A percentile compares a stretch with the other conserved stretches of the same genome.
Conservation (phyloP, 2,888 invertebrate species). For the Eupithecia subumbrata region DNA sequence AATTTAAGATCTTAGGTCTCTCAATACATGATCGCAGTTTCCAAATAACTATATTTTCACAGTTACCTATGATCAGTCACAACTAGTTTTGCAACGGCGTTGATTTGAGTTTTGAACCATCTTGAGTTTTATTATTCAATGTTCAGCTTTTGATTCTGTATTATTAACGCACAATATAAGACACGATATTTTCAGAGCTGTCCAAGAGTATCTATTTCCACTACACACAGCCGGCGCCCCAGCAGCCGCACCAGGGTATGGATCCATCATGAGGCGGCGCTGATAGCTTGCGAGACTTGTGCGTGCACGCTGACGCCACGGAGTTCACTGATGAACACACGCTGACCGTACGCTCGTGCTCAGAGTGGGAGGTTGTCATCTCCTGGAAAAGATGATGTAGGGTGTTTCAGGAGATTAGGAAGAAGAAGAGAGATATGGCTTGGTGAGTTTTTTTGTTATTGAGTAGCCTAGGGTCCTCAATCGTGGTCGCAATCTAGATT, state of each 20-base stretch:
- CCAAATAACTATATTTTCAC: too few species aligned
- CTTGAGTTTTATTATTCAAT: not conserved
- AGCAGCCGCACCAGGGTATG: conserved; percentile 93
- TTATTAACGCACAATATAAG: not conserved
- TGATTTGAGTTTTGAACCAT: not conserved
- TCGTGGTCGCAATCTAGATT: too few species aligned
- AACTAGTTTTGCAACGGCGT: not conserved
- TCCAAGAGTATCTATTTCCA: not conserved
- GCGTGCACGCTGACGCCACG: conserved; percentile 82
- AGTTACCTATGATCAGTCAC: too few species aligned
- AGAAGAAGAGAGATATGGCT: not conserved
- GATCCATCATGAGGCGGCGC: conserved; percentile 83
- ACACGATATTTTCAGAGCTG: not conserved
- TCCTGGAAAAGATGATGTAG: conserved; percentile 66
- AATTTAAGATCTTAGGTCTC: not conserved
- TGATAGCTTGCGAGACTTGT: conserved; percentile 87
- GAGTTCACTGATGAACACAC: conserved; percentile 86
- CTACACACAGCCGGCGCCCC: conserved; percentile 91
- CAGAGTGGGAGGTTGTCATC: conserved; percentile 84
- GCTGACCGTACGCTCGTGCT: conserved; percentile 87
- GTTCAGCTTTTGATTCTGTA: not conserved
- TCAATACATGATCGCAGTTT: not conserved
- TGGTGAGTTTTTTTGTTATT: not conserved
- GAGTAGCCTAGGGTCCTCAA: too few species aligned
- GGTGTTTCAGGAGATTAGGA: not conserved